These are phyloP conservation scores for Dinocampus coccinellae DNA, from an alignment of 2,888 invertebrate species.

Conservation along the genomic window DNA sequence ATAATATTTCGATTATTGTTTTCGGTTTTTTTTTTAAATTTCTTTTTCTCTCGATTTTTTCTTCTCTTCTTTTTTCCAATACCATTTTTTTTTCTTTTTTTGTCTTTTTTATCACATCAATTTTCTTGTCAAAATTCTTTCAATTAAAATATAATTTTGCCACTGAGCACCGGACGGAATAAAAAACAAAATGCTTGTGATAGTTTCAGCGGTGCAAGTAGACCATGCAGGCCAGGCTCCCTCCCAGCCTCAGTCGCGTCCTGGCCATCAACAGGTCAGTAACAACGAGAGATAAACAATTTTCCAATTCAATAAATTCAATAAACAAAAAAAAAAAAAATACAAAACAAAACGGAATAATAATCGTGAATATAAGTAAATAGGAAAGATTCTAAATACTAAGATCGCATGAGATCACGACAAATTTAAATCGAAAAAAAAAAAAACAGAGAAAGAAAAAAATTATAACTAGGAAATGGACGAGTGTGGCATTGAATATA, in stretches of 20 bases:
- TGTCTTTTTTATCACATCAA: too few relatives aligned
- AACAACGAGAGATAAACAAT: conserved; percentile 60
- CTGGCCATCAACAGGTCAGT: conserved; percentile 69
- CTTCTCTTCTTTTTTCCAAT: too few relatives aligned
- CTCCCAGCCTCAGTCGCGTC: conserved; percentile 68
- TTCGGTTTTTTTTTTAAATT: background rate
- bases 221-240: conserved; percentile 69
- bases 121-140: too few relatives aligned
- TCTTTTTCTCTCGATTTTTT: background rate
- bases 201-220: conserved; percentile 69
- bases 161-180: conserved; percentile 50
- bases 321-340: background rate
- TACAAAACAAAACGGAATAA: too few relatives aligned
- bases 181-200: conserved; percentile 66
- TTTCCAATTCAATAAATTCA: conserved; percentile 6
- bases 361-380: too few relatives aligned
- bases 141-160: background rate
- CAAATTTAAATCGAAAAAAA: too few relatives aligned
- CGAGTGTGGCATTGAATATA: too few relatives aligned
- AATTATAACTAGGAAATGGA: too few relatives aligned
- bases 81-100: background rate
- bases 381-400: too few relatives aligned
- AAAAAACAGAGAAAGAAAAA: too few relatives aligned
- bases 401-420: too few relatives aligned
- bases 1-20: conserved; percentile 1